phyloP scores from a whole-genome alignment of 1,140 invertebrate species.

The Drosophila nigrodunni region DNA sequence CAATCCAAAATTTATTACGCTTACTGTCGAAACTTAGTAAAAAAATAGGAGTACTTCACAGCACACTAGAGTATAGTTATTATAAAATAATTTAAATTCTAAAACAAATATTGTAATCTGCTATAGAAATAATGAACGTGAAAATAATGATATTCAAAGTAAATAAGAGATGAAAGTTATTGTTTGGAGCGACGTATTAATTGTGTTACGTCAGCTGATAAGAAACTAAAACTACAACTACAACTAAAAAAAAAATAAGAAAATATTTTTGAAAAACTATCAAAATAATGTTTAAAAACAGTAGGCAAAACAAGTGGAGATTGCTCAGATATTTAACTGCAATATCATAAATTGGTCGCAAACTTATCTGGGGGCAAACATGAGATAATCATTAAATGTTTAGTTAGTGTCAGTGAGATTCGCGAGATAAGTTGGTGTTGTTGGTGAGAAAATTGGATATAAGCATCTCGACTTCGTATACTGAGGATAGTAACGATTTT shows the following conservation, averaged over 20 bases:
- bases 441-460: conserved; percentile 54
- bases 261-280: not conserved
- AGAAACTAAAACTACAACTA: not conserved
- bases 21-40: too few relatives aligned
- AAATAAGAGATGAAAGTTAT: conserved; percentile 2
- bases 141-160: not conserved
- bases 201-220: conserved; percentile 33
- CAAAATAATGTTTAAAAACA: conserved; percentile 25
- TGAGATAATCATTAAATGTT: conserved; percentile 66
- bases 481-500: conserved; percentile 75
- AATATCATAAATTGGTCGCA: conserved; percentile 76
- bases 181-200: conserved; percentile 4
- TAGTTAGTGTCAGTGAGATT: conserved; percentile 58
- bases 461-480: conserved; percentile 26
- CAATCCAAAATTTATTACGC: too few relatives aligned
- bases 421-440: conserved; percentile 34
- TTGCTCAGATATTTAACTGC: conserved; percentile 51
- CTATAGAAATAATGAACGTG: not conserved
- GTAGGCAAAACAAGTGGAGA: conserved; percentile 16
- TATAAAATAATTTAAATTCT: too few relatives aligned
- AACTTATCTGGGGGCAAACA: conserved; percentile 68
- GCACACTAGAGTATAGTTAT: too few relatives aligned
- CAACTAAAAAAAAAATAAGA: not conserved
- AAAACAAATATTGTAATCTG: not conserved
- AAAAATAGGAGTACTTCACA: too few relatives aligned